Conservation (phyloP, 2,888 invertebrate species). For the Onthophagus sagittarius region DNA sequence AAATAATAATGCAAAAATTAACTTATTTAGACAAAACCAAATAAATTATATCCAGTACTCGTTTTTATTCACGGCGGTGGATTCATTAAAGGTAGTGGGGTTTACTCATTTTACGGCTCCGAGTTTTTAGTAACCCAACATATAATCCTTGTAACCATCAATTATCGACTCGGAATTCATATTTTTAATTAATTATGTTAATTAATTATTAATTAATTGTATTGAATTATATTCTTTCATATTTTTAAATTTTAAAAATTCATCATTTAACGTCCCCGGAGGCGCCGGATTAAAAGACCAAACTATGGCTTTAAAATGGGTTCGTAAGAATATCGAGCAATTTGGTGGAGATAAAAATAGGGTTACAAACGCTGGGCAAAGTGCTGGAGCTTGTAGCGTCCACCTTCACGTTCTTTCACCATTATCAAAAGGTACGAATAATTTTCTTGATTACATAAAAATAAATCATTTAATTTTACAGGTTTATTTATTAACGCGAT, state of each 20-base stretch:
- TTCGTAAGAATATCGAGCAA: not conserved
- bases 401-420: not conserved
- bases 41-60: not conserved
- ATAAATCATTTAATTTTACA: too few relatives aligned
- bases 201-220: too few relatives aligned
- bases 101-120: slow-evolving; percentile 40
- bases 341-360: not conserved
- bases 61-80: slow-evolving; percentile 40
- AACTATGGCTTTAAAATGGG: not conserved
- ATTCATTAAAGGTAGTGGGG: slow-evolving; percentile 42
- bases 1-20: not conserved
- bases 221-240: too few relatives aligned
- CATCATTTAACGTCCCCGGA: not conserved
- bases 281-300: not conserved
- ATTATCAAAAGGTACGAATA: not conserved
- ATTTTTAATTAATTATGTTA: too few relatives aligned
- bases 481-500: not conserved
- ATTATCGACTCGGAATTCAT: slow-evolving; percentile 37
- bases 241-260: not conserved
- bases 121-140: slow-evolving; percentile 44
- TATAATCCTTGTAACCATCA: slow-evolving; percentile 44
- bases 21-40: not conserved
- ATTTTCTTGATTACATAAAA: not conserved
- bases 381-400: not conserved
- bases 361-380: not conserved